Evolutionary conservation across 2,113 vertebrate species (phyloP).

Genomic region (Grammomys surdaster): DNA sequence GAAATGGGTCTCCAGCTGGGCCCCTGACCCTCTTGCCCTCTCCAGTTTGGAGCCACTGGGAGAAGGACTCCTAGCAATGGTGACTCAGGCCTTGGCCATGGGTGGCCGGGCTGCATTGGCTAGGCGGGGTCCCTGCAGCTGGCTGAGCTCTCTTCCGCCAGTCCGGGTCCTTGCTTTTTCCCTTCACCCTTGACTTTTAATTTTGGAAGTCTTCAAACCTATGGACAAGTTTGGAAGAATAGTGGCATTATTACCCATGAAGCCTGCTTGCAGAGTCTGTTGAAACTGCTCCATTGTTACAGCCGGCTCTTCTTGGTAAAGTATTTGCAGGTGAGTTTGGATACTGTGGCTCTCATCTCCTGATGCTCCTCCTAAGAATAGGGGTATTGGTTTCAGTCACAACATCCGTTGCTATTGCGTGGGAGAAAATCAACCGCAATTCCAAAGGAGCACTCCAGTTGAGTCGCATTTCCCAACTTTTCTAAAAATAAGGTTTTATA

Average conservation of each 20-base stretch:
- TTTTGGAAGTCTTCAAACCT: constrained; percentile 63
- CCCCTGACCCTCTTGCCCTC: constrained; percentile 41
- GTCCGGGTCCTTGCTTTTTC: background rate
- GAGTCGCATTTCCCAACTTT: constrained; percentile 16
- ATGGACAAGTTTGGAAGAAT: constrained; percentile 38
- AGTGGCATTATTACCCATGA: background rate
- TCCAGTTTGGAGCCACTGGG: constrained; percentile 5
- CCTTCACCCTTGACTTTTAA: background rate
- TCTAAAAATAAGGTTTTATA: constrained; percentile 20
- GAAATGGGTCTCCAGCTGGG: constrained; percentile 73
- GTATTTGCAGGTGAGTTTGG: background rate
- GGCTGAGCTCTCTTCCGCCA: background rate
- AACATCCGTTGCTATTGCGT: too few species aligned
- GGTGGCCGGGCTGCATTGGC: background rate
- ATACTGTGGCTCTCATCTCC: background rate
- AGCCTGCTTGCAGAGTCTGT: background rate
- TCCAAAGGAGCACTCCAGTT: background rate
- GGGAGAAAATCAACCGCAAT: background rate
- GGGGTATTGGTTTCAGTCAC: background rate
- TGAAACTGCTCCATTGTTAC: background rate
- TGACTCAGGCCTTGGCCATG: constrained; percentile 52
- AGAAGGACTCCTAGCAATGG: constrained; percentile 58
- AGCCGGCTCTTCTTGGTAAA: background rate
- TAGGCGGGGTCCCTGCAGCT: constrained; percentile 7
- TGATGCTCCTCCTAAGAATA: constrained; percentile 8